phyloP scores from a whole-genome alignment of 2,797 vertebrate genomes.

The Agapornis canus region DNA sequence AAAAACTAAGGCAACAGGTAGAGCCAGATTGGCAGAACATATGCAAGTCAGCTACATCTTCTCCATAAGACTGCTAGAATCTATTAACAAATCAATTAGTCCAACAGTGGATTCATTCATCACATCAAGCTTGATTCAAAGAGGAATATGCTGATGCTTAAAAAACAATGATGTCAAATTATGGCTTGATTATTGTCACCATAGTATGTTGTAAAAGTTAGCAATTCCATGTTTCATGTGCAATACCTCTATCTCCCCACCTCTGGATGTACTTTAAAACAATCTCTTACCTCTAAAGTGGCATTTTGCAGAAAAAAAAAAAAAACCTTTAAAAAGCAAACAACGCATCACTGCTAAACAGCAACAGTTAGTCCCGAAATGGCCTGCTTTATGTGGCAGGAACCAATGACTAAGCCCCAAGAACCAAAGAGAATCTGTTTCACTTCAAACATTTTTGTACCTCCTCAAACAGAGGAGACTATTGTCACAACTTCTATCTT shows the following conservation, averaged over 20 bases:
- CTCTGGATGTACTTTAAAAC: neutral
- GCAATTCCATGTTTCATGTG: accelerated
- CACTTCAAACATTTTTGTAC: neutral
- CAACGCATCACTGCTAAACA: accelerated
- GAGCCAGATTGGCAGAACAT: neutral
- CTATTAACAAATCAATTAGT: neutral
- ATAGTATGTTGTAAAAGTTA: neutral
- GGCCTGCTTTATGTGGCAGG: neutral
- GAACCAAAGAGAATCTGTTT: neutral
- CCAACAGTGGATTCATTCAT: neutral
- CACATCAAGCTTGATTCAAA: neutral
- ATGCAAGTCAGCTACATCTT: neutral
- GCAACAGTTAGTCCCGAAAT: neutral
- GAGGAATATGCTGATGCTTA: neutral
- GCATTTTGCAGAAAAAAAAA: neutral
- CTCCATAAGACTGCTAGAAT: neutral
- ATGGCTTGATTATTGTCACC: neutral
- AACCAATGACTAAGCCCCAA: neutral
- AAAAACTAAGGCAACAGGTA: neutral
- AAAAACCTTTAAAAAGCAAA: neutral
- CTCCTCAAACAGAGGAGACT: neutral
- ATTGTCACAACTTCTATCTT: neutral
- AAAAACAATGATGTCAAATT: neutral
- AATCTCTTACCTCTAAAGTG: neutral
- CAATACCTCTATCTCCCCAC: neutral